These are phyloP conservation scores for Protosalanx chinensis DNA, from an alignment of 2,797 vertebrate species.

Conservation along the genomic window DNA sequence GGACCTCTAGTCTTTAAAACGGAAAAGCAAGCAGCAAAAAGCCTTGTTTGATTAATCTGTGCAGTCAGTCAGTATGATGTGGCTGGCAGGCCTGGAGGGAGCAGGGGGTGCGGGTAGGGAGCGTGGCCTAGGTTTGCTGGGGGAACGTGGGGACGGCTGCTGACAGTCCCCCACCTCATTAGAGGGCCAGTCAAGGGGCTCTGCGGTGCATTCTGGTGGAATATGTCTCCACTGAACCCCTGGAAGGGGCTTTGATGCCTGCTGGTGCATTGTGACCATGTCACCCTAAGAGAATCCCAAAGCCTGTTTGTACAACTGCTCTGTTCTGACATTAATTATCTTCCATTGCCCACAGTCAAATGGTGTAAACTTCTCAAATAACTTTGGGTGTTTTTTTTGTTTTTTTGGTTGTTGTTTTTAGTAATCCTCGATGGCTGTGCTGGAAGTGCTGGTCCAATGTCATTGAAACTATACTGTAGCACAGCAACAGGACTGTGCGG, in stretches of 20 bases:
- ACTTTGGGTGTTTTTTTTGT: slow-evolving; percentile 34
- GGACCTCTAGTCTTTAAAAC: slow-evolving; percentile 43
- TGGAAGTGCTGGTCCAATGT: too few relatives aligned
- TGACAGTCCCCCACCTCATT: slow-evolving; percentile 80
- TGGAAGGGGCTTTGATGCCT: slow-evolving; percentile 65
- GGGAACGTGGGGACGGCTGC: slow-evolving; percentile 50
- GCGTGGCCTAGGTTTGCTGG: slow-evolving; percentile 43
- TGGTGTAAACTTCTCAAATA: slow-evolving; percentile 30
- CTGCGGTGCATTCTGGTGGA: slow-evolving; percentile 71
- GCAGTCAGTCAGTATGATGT: slow-evolving; percentile 64
- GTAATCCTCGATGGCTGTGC: too few relatives aligned
- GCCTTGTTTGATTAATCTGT: slow-evolving; percentile 72
- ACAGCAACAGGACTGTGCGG: not conserved
- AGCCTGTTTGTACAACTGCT: slow-evolving; percentile 54
- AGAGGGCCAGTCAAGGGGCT: slow-evolving; percentile 64
- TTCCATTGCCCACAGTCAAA: slow-evolving; percentile 47
- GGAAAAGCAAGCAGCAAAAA: slow-evolving; percentile 57
- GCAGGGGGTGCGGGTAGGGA: slow-evolving; percentile 40
- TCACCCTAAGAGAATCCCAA: slow-evolving; percentile 55
- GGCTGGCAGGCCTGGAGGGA: slow-evolving; percentile 62
- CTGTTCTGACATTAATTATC: slow-evolving; percentile 78
- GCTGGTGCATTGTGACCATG: slow-evolving; percentile 62
- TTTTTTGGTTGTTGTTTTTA: not conserved
- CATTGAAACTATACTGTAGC: too few relatives aligned
- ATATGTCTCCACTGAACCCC: slow-evolving; percentile 65